Base-by-base conservation (phyloP, 2,888 invertebrate genomes). In the Caradrina kadenii region DNA sequence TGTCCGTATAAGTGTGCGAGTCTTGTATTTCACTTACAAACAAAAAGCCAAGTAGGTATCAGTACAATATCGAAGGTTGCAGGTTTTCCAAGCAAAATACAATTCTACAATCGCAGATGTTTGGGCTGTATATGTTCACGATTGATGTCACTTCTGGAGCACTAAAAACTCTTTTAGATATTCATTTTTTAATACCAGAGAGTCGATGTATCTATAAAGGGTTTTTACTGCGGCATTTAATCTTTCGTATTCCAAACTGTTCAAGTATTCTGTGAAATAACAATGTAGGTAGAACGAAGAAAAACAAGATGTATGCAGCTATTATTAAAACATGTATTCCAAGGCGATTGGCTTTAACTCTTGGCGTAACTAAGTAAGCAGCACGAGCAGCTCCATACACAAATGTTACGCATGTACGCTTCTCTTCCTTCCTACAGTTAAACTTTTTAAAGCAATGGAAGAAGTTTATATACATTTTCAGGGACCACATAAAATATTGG, bases 391-490 rank as follows among this genome's bases (percentile, higher is more conserved):
- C 63, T 74, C 22, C 53, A n/a, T 35, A 45, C 62, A 63, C 60
- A 60, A 60, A 50, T 71, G 49, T 64, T 62, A 39, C 19, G 39
- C 55, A 73, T 79, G 52, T 67, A 31, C 63, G 56, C 52, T 50
- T 58, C 59, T n/a, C 63, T 55, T 59, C 31, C 39, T 58, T 53
- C n/a, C 56, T 22, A n/a, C 60, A 58, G 53, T 66, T n/a, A 19
- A 67, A 49, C 54, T 61, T 61, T 63, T 50, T 17, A 64, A 67
- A 58, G 26, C 49, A 61, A 58, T 63, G 22, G 21, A 35, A n/a
- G n/a, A 68, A 80, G 67, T 75, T 80, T 48, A 22, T 48, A 53
- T 35, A 21, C 60, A 66, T 60, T 60, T 63, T 22, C 50, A 31
- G 19, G 42, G 54, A 42, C 39, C 55, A 50, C 19, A 50, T 45